Conservation (phyloP, 2,797 vertebrate species). For the Gymnoscopelus braueri region DNA sequence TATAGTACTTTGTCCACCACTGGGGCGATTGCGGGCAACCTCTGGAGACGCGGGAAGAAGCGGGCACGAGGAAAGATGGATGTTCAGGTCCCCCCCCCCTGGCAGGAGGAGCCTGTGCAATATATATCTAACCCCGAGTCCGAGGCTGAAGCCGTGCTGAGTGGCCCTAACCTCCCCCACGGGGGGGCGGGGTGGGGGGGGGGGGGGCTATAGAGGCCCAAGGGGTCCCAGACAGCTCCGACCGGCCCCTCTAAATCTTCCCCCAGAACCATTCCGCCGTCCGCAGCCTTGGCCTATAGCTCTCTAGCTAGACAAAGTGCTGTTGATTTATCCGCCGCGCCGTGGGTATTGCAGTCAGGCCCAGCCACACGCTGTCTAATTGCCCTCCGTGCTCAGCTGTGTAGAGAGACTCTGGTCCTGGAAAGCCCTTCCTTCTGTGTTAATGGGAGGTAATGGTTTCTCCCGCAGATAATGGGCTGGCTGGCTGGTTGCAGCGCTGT, state of each 20-base stretch:
- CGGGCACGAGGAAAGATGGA: conserved; percentile 61
- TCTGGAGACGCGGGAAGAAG: conserved; percentile 8
- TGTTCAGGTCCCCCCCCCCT: conserved; percentile 41
- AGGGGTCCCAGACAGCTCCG: conserved; percentile 37
- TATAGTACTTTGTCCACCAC: no score
- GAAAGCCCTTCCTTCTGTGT: conserved; percentile 54
- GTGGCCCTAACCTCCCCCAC: conserved; percentile 31
- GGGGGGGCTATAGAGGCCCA: conserved; percentile 35
- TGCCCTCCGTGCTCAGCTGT: conserved; percentile 60
- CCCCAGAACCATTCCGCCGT: conserved; percentile 42
- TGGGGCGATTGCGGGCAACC: no score
- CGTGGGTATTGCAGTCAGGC: conserved; percentile 48
- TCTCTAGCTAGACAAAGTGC: conserved; percentile 43
- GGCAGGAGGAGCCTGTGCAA: conserved; percentile 56
- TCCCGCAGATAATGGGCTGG: conserved; percentile 68
- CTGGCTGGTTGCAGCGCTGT: conserved; percentile 50
- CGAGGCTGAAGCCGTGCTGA: conserved; percentile 39
- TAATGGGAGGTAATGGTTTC: conserved; percentile 79
- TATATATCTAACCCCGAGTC: conserved; percentile 62
- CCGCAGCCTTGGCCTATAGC: conserved; percentile 37
- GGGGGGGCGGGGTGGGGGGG: conserved; percentile 35
- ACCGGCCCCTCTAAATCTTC: conserved; percentile 69
- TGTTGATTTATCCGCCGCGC: conserved; percentile 62
- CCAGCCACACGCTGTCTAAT: conserved; percentile 72
- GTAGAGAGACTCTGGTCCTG: conserved; percentile 48